Evolutionary conservation across 2,888 invertebrate species (phyloP).

Genomic region (Adela reaumurella): DNA sequence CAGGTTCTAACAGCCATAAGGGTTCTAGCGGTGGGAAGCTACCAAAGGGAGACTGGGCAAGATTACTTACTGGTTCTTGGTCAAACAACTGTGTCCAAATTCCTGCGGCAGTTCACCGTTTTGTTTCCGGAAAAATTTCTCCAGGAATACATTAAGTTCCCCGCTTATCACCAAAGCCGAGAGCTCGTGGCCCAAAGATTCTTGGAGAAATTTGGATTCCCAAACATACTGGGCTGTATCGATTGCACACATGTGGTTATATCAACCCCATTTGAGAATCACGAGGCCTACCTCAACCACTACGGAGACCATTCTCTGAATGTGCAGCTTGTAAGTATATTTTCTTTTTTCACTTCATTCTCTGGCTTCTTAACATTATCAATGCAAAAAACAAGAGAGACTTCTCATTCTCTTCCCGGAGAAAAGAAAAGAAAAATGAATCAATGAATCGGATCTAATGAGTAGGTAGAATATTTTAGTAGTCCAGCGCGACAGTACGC

Average conservation of each 20-base stretch:
- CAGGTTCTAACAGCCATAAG: neutral
- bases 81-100: neutral
- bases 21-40: neutral
- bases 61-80: neutral
- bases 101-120: neutral
- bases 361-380: no score
- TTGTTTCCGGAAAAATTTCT: neutral
- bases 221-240: constrained; percentile 39
- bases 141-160: neutral
- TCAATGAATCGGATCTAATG: no score
- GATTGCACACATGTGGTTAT: constrained; percentile 45
- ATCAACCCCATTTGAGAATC: constrained; percentile 36
- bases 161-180: neutral
- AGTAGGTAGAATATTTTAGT: no score
- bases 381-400: no score
- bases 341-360: no score
- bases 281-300: constrained; percentile 42
- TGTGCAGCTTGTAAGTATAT: constrained; percentile 38
- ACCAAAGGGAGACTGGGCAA: neutral
- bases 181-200: constrained; percentile 18
- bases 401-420: no score
- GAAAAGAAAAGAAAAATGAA: no score
- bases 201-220: constrained; percentile 43
- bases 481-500: no score
- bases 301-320: constrained; percentile 48